These are phyloP conservation scores for Thysanoteuthis rhombus DNA, from an alignment of 2,888 invertebrate genomes.

Conservation along the genomic window DNA sequence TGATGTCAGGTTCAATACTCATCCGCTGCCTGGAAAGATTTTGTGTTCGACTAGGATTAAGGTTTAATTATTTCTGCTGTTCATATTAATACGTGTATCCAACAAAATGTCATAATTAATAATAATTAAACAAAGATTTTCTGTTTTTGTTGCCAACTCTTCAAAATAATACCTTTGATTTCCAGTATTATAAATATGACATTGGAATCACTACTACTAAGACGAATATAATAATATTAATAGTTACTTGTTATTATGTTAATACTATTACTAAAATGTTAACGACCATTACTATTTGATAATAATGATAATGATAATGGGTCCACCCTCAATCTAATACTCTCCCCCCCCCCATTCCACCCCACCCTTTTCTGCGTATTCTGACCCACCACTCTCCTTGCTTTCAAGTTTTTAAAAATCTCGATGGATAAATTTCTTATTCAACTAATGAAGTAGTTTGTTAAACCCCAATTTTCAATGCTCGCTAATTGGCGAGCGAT, in stretches of 20 bases:
- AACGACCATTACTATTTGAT: not conserved
- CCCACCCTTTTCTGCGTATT: not conserved
- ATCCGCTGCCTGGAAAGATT: too few relatives aligned
- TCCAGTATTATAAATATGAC: too few relatives aligned
- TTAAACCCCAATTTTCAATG: not conserved
- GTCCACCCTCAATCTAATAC: not conserved
- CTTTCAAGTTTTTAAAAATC: slow-evolving; percentile 12
- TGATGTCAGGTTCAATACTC: too few relatives aligned
- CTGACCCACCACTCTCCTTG: not conserved
- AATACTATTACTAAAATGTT: not conserved
- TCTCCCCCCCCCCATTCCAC: not conserved
- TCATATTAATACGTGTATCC: too few relatives aligned
- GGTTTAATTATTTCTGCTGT: too few relatives aligned
- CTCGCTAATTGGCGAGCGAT: not conserved
- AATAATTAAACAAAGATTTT: too few relatives aligned
- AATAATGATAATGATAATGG: not conserved
- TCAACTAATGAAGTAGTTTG: slow-evolving; percentile 12
- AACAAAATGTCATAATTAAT: too few relatives aligned
- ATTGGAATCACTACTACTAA: too few relatives aligned
- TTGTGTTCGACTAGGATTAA: too few relatives aligned
- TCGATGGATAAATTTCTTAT: not conserved
- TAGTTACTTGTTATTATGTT: too few relatives aligned
- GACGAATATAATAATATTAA: not conserved
- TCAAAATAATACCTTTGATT: too few relatives aligned
- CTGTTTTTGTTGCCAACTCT: too few relatives aligned